Evolutionary conservation across 2,113 vertebrate species (phyloP), one percentile per base, ranked within the genome.

Genomic region (Sitta europaea): DNA sequence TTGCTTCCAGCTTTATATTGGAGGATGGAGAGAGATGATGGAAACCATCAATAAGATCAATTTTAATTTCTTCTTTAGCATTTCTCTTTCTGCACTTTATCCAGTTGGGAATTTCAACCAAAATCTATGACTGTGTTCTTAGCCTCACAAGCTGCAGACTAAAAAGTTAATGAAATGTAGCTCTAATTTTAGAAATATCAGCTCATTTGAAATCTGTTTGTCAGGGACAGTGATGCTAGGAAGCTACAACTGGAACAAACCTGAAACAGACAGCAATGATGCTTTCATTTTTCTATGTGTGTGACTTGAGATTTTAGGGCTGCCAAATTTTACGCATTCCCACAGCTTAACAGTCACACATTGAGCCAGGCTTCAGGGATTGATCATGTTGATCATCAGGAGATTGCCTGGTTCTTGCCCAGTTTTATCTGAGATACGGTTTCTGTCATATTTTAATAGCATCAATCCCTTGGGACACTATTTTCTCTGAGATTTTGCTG

Each of bases 1-100:
- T 66, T 94, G 42, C 87, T 94, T 95, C 92, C 74, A 93, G 2
- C 19, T 91, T 78, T 50, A 48, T 61, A 61, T 9, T 82, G 58
- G 62, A 25, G 24, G 51, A 82, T 45, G 54, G 45, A 91, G 12
- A 62, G 67, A 54, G 59, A 54, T 88, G 85, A 90, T 90, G 43
- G 71, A 91, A 96, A 57, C 51, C 54, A 80, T 83, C 81, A 93
- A 48, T 77, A 95, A 86, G 68, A 88, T 96, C 36, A 71, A 50
- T 82, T 88, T 90, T 61, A 75, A 91, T 92, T 91, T 95, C 38
- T 92, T 67, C 47, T 95, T 83, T 61, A 72, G 59, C 47, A 29
- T 79, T 90, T 90, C 21, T 85, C 90, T 94, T 88, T 80, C 71
- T 22, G 62, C 62, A 76, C 63, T 89, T 93, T 73, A 79, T 50